Evolutionary conservation across 2,113 vertebrate genomes (phyloP), one percentile per base, ranked within the genome.

Genomic region (Mastomys coucha): DNA sequence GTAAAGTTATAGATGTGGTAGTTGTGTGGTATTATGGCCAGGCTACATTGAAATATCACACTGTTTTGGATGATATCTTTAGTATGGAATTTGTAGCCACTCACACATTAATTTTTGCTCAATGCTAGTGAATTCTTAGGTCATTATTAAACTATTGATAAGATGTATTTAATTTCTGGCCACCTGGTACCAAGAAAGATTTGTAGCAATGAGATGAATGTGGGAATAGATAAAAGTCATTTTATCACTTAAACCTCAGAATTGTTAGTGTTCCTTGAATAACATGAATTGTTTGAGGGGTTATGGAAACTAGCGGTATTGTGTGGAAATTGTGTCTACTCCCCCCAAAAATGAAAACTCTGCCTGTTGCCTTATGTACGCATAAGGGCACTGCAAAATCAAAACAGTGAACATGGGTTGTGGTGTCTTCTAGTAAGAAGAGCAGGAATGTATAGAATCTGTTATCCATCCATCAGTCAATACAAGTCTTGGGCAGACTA

Each of bases 211-310:
- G n/a, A 93, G 42, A 45, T 78, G 91, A 75, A 85, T 73, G 14
- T 49, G 11, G 16, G 28, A 82, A 63, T 33, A 82, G 26, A 82
- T 73, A 86, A 84, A 88, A 63, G 45, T 36, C 28, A 70, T 13
- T 2, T 0, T 56, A 17, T 82, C 56, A 58, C 36, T 22, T 81
- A 42, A 78, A 58, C 22, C 53, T 24, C 72, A 22, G 10, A 49
- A 70, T 53, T 45, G 28, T 93, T 87, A 82, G 31, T 24, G 56
- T 93, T 92, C 7, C 84, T 58, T 73, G 82, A 84, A 96, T 77
- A 8, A 24, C 3, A 63, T 5, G 0, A 19, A 7, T 0, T 65
- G 19, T 51, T 45, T 53, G 31, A 75, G 7, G 60, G 20, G 17
- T 53, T 80, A 8, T 88, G 17, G 13, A 82, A 91, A 12, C 67